These are phyloP conservation scores for Agrotis puta DNA, from an alignment of 2,888 invertebrate genomes.

Conservation along the genomic window DNA sequence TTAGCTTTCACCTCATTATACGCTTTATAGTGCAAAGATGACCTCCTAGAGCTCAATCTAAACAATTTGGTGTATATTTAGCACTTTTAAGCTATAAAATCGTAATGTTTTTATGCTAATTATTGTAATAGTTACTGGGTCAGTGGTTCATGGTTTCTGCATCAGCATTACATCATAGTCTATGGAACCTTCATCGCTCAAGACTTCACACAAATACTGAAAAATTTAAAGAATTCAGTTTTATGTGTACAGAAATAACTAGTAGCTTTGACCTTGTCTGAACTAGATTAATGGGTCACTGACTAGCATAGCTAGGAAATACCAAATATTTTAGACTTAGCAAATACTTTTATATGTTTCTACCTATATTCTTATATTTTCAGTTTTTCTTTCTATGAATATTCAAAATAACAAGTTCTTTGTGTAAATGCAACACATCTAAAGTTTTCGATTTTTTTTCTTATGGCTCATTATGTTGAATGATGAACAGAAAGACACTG, in stretches of 20 bases:
- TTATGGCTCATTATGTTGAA: neutral
- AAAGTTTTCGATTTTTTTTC: neutral
- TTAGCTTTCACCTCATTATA: slow-evolving; percentile 60
- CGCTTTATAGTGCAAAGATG: slow-evolving; percentile 27
- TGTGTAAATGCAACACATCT: slow-evolving; percentile 2
- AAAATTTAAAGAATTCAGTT: slow-evolving; percentile 12
- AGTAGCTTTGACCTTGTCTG: slow-evolving; percentile 51
- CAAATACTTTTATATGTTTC: neutral
- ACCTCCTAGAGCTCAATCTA: slow-evolving; percentile 2
- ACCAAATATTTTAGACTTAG: slow-evolving; percentile 1
- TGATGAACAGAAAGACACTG: neutral
- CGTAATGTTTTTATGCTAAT: slow-evolving; percentile 19
- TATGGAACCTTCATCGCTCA: neutral
- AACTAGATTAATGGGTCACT: slow-evolving; percentile 57
- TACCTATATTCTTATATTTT: neutral
- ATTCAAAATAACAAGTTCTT: neutral
- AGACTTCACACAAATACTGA: neutral
- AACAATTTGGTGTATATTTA: slow-evolving; percentile 16
- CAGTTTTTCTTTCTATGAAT: neutral
- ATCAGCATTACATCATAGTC: slow-evolving; percentile 49
- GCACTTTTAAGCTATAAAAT: slow-evolving; percentile 9
- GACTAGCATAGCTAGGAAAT: slow-evolving; percentile 17
- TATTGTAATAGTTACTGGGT: slow-evolving; percentile 29
- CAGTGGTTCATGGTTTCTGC: slow-evolving; percentile 41
- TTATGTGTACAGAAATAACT: slow-evolving; percentile 35